phyloP scores from a whole-genome alignment of 2,797 vertebrate genomes.

The Coluber constrictor region DNA sequence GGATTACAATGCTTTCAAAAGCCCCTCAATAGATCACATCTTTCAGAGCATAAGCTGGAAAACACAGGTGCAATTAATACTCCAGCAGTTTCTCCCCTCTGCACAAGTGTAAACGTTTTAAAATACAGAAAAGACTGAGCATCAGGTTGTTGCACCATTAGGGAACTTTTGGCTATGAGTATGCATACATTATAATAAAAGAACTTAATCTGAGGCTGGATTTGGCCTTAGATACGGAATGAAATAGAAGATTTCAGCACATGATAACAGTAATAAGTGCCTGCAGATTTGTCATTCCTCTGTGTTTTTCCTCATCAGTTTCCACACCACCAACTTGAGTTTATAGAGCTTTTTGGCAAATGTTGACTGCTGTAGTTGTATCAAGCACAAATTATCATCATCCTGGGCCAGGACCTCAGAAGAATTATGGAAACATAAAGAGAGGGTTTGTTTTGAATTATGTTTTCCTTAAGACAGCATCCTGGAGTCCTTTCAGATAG shows the following conservation, averaged over 20 bases:
- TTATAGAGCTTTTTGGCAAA: background rate
- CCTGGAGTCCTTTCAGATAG: background rate
- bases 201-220: background rate
- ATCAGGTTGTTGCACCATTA: slow-evolving; percentile 41
- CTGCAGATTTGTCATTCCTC: background rate
- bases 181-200: background rate
- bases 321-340: background rate
- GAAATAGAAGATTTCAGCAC: background rate
- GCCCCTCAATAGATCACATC: slow-evolving; percentile 41
- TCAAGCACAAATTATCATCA: background rate
- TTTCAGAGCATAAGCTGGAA: slow-evolving; percentile 15
- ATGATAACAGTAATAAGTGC: background rate
- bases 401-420: slow-evolving; percentile 7
- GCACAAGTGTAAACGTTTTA: slow-evolving; percentile 26
- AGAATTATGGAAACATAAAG: background rate
- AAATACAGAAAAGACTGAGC: background rate
- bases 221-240: background rate
- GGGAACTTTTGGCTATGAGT: slow-evolving; percentile 15
- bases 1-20: slow-evolving; percentile 40
- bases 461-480: background rate
- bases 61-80: slow-evolving; percentile 35
- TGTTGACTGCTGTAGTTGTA: no score
- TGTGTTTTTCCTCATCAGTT: background rate
- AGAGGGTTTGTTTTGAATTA: background rate
- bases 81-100: slow-evolving; percentile 42